Conservation (phyloP, 2,888 invertebrate species). For the Gasteruption jaculator region DNA sequence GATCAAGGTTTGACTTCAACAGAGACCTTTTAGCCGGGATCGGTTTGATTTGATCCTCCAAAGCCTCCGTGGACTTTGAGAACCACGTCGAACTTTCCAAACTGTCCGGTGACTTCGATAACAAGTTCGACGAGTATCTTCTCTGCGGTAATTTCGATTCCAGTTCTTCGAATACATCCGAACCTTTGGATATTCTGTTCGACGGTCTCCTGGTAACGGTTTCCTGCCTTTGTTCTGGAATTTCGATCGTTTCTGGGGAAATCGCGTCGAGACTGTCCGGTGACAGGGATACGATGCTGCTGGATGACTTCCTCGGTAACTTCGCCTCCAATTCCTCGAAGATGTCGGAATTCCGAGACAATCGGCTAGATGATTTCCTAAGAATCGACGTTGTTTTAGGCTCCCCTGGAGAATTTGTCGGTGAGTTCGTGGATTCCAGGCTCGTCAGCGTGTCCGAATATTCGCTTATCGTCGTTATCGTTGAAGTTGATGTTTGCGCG, state of each 20-base stretch:
- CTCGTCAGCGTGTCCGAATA: slow-evolving; percentile 27
- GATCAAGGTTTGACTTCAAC: slow-evolving; percentile 37
- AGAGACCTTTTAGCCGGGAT: slow-evolving; percentile 27
- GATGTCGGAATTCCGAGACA: slow-evolving; percentile 42
- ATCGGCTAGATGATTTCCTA: slow-evolving; percentile 41
- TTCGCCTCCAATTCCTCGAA: slow-evolving; percentile 43
- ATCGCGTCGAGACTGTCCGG: slow-evolving; percentile 44
- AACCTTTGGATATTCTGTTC: slow-evolving; percentile 32
- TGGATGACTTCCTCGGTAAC: slow-evolving; percentile 31
- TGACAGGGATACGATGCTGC: slow-evolving; percentile 35
- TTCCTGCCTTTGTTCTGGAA: slow-evolving; percentile 18
- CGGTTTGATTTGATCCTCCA: slow-evolving; percentile 37
- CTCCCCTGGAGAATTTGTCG: slow-evolving; percentile 8
- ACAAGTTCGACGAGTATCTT: slow-evolving; percentile 35
- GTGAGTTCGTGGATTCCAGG: slow-evolving; percentile 20
- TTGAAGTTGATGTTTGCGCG: slow-evolving; percentile 22
- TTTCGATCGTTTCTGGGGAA: slow-evolving; percentile 23
- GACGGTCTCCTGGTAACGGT: slow-evolving; percentile 31
- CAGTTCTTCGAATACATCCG: slow-evolving; percentile 39
- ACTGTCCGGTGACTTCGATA: slow-evolving; percentile 45
- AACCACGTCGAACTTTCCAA: slow-evolving; percentile 37
- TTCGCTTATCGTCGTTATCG: slow-evolving; percentile 35
- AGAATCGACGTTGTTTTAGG: too few relatives aligned
- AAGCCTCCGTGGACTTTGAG: slow-evolving; percentile 42
- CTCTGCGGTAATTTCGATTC: slow-evolving; percentile 35